phyloP scores from a whole-genome alignment of 2,113 vertebrate species.

The Coryphaenoides rupestris region DNA sequence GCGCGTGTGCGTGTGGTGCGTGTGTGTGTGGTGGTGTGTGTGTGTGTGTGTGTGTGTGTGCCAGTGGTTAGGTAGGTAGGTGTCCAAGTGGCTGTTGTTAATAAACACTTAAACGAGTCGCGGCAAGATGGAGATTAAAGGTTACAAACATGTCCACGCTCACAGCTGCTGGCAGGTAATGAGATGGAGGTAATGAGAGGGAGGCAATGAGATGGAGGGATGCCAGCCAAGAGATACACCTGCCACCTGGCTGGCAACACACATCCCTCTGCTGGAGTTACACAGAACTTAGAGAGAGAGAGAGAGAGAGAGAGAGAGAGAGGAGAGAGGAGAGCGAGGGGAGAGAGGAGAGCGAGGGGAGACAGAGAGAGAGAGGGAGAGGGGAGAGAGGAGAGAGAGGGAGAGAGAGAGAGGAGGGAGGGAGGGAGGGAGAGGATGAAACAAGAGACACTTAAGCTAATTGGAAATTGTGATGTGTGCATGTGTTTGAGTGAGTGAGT shows the following conservation, averaged over 20 bases:
- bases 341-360: not conserved
- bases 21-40: too few species aligned
- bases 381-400: too few species aligned
- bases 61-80: conserved; percentile 17
- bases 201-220: conserved; percentile 31
- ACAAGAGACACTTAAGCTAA: too few species aligned
- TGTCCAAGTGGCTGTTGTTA: conserved; percentile 43
- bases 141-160: conserved; percentile 25
- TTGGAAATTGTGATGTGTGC: too few species aligned
- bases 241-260: not conserved
- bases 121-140: conserved; percentile 47
- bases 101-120: conserved; percentile 57
- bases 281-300: not conserved
- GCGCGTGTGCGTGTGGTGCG: too few species aligned
- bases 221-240: conserved; percentile 22
- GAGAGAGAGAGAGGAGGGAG: too few species aligned
- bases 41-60: not conserved
- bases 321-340: too few species aligned
- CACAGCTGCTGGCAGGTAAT: conserved; percentile 65
- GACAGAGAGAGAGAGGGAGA: conserved; percentile 1
- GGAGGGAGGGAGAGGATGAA: too few species aligned
- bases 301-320: not conserved
- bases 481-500: too few species aligned
- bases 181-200: conserved; percentile 48
- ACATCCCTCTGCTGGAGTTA: too few species aligned